Base-by-base conservation (phyloP, 2,888 invertebrate genomes). In the Hypercompe scribonia region DNA sequence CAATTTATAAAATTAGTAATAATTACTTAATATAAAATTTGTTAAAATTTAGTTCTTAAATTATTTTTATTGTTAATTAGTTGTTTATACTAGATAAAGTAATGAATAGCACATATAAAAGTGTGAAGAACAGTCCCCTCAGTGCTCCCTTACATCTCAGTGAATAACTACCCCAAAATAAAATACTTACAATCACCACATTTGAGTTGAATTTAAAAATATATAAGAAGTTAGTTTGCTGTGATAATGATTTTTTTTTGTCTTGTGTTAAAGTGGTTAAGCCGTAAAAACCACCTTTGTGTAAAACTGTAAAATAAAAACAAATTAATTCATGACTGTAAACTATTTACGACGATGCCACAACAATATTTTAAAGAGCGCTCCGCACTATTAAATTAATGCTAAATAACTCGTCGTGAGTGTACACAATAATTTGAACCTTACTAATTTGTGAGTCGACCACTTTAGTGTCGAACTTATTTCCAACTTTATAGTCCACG, bases 381-480 rank as follows among this genome's bases (percentile, higher is more conserved):
- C 75, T 78, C 78, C 75, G 71, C 69, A 73, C 81, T 85, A 86
- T 88, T 86, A 89, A 89, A 86, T 86, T 87, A 88, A 86, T 84
- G 84, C 84, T 81, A 84, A 88, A 88, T 86, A 75, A 82, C 77
- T 74, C 72, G 74, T 78, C 81, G 78, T 81, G 81, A 85, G 80
- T 87, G 82, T 79, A 77, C 83, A 77, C 79, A 83, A 77, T 74
- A 85, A 79, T 80, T 85, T 78, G 80, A 78, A 78, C 81, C 79
- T 78, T 82, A 84, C 89, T 89, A 89, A 89, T 90, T 88, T 90
- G 90, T 88, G 89, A 77, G 81, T 80, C 73, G 74, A 77, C 78
- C 73, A 73, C 81, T 87, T 89, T 89, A 90, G 82, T 86, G 75
- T 81, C 78, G 74, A 78, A 84, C 80, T 86, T 87, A 84, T 86